Conservation (phyloP, 1,140 invertebrate species). For the Galleria mellonella region DNA sequence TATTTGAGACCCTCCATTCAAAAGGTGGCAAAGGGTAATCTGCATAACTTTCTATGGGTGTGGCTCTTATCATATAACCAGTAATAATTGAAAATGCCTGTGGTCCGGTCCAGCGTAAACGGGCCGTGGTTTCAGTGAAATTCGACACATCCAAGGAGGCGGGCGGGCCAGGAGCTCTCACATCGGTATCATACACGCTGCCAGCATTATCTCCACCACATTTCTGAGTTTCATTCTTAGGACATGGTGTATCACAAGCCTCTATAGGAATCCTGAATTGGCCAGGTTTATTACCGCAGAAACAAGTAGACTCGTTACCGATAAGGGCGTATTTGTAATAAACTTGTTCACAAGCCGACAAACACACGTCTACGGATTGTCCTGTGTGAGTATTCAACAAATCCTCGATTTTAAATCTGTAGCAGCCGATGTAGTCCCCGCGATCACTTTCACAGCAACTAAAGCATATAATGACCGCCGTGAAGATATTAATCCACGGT, state of each 20-base stretch:
- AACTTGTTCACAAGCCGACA: slow-evolving; percentile 61
- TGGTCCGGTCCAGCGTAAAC: slow-evolving; percentile 63
- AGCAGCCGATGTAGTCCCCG: slow-evolving; percentile 61
- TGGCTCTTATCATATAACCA: slow-evolving; percentile 67
- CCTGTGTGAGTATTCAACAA: slow-evolving; percentile 60
- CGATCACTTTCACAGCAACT: slow-evolving; percentile 28
- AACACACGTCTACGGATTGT: slow-evolving; percentile 59
- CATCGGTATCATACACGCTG: slow-evolving; percentile 74
- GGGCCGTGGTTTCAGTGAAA: slow-evolving; percentile 70
- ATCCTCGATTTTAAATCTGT: slow-evolving; percentile 34
- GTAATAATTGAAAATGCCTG: slow-evolving; percentile 58
- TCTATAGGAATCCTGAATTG: slow-evolving; percentile 36
- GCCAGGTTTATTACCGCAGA: slow-evolving; percentile 56
- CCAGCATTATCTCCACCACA: slow-evolving; percentile 72
- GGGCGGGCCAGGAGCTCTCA: slow-evolving; percentile 61
- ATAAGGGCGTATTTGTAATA: slow-evolving; percentile 64
- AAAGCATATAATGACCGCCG: slow-evolving; percentile 18
- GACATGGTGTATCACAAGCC: slow-evolving; percentile 62
- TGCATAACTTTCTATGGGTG: slow-evolving; percentile 66
- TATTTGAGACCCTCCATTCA: slow-evolving; percentile 71
- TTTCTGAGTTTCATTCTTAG: slow-evolving; percentile 71
- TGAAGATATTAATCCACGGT: slow-evolving; percentile 16
- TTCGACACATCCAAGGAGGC: slow-evolving; percentile 62
- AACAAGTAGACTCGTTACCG: slow-evolving; percentile 62
- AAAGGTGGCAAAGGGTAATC: slow-evolving; percentile 38